Conservation (phyloP, 2,888 invertebrate genomes). For the Synanthedon formicaeformis region DNA sequence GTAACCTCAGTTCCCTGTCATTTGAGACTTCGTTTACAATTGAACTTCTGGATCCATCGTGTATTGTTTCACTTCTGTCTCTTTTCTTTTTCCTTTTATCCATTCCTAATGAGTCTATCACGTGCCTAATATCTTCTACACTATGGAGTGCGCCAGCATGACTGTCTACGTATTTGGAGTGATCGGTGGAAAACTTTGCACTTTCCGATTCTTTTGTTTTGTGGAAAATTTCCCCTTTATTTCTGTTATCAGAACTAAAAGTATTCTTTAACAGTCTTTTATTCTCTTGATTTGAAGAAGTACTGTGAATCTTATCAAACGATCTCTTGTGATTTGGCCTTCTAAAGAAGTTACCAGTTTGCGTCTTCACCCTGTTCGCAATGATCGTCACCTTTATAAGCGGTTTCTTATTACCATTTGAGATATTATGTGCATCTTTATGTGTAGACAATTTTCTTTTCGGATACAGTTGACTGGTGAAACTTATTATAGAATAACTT, state of each 20-base stretch:
- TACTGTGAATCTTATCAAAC: slow-evolving; percentile 21
- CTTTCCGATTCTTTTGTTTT: slow-evolving; percentile 40
- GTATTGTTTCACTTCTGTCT: slow-evolving; percentile 2
- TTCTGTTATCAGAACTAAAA: slow-evolving; percentile 27
- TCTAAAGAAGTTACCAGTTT: slow-evolving; percentile 13
- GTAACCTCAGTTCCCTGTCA: slow-evolving; percentile 1
- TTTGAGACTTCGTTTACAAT: slow-evolving; percentile 5
- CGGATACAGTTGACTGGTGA: slow-evolving; percentile 12
- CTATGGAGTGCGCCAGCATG: slow-evolving; percentile 23
- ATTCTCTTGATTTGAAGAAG: slow-evolving; percentile 32
- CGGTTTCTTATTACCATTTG: slow-evolving; percentile 17
- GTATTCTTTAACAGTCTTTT: slow-evolving; percentile 29
- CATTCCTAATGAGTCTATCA: slow-evolving; percentile 29
- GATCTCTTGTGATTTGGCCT: slow-evolving; percentile 14
- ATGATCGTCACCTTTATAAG: slow-evolving; percentile 40
- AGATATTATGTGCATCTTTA: neutral
- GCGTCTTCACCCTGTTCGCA: slow-evolving; percentile 11
- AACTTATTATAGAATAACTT: slow-evolving; percentile 19
- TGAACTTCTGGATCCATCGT: slow-evolving; percentile 1
- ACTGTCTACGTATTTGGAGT: slow-evolving; percentile 10
- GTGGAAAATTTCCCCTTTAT: slow-evolving; percentile 30
- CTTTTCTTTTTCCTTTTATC: slow-evolving; percentile 16
- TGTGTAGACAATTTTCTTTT: slow-evolving; percentile 2
- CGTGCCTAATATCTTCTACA: slow-evolving; percentile 20
- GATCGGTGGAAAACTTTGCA: slow-evolving; percentile 20